A percentile compares a stretch with the other conserved stretches of the same genome.
phyloP scores from a whole-genome alignment of 2,888 invertebrate genomes.

The Blastobasis lacticolella region DNA sequence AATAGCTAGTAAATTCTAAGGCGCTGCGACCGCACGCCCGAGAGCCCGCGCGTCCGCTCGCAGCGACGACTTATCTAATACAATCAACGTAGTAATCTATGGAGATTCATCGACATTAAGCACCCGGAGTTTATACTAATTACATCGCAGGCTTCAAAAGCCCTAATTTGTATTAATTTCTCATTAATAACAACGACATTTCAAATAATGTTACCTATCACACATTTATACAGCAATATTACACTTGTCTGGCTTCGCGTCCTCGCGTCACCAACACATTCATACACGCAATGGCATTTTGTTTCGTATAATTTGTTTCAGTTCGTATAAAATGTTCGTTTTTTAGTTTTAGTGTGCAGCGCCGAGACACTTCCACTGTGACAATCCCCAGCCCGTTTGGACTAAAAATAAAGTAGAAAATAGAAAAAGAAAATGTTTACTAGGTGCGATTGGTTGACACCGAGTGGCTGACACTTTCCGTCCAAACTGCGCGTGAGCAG shows the following conservation, averaged over 20 bases:
- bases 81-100: slow-evolving; percentile 64
- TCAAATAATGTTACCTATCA: slow-evolving; percentile 62
- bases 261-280: slow-evolving; percentile 36
- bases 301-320: slow-evolving; percentile 41
- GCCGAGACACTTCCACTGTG: slow-evolving; percentile 65
- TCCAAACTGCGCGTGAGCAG: neutral
- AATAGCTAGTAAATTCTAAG: slow-evolving; percentile 65
- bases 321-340: slow-evolving; percentile 30
- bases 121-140: slow-evolving; percentile 71
- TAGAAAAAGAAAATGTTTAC: slow-evolving; percentile 27
- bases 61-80: slow-evolving; percentile 39
- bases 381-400: slow-evolving; percentile 52
- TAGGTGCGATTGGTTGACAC: no score
- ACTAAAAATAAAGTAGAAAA: slow-evolving; percentile 22
- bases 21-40: slow-evolving; percentile 36
- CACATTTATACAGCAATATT: slow-evolving; percentile 63
- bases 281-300: slow-evolving; percentile 49
- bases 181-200: slow-evolving; percentile 53
- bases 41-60: no score
- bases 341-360: slow-evolving; percentile 54
- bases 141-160: slow-evolving; percentile 70
- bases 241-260: slow-evolving; percentile 60
- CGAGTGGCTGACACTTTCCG: no score
- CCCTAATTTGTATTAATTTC: slow-evolving; percentile 47
- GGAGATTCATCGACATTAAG: slow-evolving; percentile 67